Evolutionary conservation across 2,888 invertebrate genomes (phyloP), one percentile per base, ranked within the genome.

Genomic region (Latheticus oryzae): DNA sequence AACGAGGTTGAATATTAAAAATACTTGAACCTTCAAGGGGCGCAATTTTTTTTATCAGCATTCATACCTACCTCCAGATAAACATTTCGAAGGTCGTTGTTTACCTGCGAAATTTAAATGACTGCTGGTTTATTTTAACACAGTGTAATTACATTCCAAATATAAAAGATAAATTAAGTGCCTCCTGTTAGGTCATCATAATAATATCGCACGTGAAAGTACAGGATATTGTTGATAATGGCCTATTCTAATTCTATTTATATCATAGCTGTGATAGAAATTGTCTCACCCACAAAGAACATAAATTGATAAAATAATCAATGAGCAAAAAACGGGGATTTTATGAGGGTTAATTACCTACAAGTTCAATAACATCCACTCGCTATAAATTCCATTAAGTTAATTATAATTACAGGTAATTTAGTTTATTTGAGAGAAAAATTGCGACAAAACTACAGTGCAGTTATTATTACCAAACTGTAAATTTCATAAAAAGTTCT

Each of bases 141-240:
- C n/a, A 32, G 5, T 13, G 42, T 42, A 52, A 52, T 53, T 33
- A 33, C 51, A 43, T 53, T 53, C 53, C 53, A 51, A 51, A 53
- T 53, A 43, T 19, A 53, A 13, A 53, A 43, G n/a, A 43, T 53
- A 53, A 33, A 45, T 38, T 38, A 55, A 48, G 23, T 48, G 38
- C 21, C 33, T 30, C 26, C 16, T 38, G 38, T 55, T 47, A 30
- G 38, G 30, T 33, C 33, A 47, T 55, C 48, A 38, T 9, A 7
- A 28, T 15, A 17, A 30, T 28, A 51, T 52, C 42, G 52, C 40
- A 47, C 47, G 55, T 38, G 55, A 48, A 40, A 47, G 40, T 48
- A 58, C 58, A 47, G 58, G 58, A 58, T 58, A 58, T 58, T 53
- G 40, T 37, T 47, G 23, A 53, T 58, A 45, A 52, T 40, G 45